Evolutionary conservation across 1,140 invertebrate species (phyloP).

Genomic region (Lerema accius): DNA sequence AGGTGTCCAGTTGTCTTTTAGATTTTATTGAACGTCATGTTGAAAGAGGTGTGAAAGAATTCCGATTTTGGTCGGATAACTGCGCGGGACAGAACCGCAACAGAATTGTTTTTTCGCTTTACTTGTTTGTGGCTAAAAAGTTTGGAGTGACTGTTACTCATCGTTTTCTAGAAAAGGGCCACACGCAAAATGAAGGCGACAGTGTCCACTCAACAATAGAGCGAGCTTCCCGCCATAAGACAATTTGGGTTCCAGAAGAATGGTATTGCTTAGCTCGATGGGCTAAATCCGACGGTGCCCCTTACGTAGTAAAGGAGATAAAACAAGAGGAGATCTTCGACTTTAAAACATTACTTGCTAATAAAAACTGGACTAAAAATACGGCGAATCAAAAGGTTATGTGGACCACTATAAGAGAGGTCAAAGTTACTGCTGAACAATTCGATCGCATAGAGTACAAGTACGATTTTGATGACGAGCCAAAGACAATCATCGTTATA

Average conservation of each 20-base stretch:
- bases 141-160: not conserved
- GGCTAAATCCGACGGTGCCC: constrained; percentile 22
- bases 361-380: constrained; percentile 29
- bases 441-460: constrained; percentile 6
- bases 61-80: constrained; percentile 20
- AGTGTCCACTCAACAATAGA: constrained; percentile 15
- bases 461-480: constrained; percentile 1
- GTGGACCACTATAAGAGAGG: constrained; percentile 1
- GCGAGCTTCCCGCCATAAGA: constrained; percentile 6
- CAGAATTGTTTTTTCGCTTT: constrained; percentile 12
- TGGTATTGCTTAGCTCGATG: constrained; percentile 28
- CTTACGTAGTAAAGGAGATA: constrained; percentile 25
- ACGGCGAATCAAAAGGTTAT: constrained; percentile 4
- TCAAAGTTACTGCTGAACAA: constrained; percentile 3
- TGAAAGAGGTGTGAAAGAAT: constrained; percentile 6
- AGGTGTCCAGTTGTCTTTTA: constrained; percentile 12
- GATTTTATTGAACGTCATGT: constrained; percentile 22
- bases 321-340: constrained; percentile 3
- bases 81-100: constrained; percentile 26
- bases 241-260: constrained; percentile 13
- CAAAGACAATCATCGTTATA: constrained; percentile 2
- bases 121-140: constrained; percentile 16
- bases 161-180: constrained; percentile 6
- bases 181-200: not conserved
- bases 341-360: constrained; percentile 18